Percentiles rank a stretch among this genome's conserved stretches.
Conservation (phyloP, 1,140 invertebrate genomes). For the Panagrolaimus sp. region DNA sequence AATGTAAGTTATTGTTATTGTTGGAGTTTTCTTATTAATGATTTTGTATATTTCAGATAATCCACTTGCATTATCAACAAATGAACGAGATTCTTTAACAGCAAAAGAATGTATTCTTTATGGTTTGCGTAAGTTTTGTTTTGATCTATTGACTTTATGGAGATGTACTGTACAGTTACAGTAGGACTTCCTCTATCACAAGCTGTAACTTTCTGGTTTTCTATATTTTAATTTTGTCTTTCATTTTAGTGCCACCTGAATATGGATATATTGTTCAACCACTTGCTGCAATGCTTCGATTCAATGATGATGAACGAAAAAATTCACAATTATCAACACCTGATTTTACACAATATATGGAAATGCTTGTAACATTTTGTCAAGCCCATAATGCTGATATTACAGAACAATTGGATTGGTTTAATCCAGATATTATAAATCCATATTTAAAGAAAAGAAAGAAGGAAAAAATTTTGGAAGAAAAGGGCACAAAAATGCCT, state of each 20-base stretch:
- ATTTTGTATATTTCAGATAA: too few species aligned
- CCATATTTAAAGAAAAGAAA: conserved; percentile 9
- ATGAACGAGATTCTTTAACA: neutral
- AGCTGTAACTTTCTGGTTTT: too few species aligned
- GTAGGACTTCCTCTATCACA: too few species aligned
- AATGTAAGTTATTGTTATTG: too few species aligned
- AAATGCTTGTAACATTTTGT: neutral
- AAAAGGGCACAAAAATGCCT: neutral
- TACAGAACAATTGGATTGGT: neutral
- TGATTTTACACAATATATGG: neutral
- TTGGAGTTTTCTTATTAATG: too few species aligned
- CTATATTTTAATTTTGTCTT: neutral
- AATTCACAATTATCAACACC: neutral
- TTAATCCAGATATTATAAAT: neutral
- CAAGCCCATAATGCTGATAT: neutral
- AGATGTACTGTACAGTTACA: too few species aligned
- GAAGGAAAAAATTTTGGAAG: too few species aligned
- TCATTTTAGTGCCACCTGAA: neutral
- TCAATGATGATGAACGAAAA: neutral
- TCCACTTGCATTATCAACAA: neutral
- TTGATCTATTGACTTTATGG: too few species aligned
- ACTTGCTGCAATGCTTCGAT: neutral
- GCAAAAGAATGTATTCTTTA: neutral
- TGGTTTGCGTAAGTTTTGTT: neutral
- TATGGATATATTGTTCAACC: conserved; percentile 5